These are phyloP conservation scores for Thecophora atra DNA, from an alignment of 2,888 invertebrate species.

Conservation along the genomic window DNA sequence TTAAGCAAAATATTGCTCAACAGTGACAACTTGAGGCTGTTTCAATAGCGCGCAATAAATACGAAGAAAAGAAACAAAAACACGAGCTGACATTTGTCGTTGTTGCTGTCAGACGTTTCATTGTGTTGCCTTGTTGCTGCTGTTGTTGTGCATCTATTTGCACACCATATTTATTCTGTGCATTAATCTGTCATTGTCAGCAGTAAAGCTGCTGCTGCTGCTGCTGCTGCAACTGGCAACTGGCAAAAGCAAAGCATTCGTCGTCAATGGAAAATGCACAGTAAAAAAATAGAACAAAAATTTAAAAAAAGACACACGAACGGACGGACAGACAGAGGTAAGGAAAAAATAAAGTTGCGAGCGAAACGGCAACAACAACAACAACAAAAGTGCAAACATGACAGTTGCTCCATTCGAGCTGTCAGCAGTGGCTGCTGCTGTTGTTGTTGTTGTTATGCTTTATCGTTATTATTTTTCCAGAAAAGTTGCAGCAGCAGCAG, in stretches of 20 bases:
- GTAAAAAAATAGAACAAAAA: not conserved
- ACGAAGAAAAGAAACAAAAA: not conserved
- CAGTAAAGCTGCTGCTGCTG: no score
- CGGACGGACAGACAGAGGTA: not conserved
- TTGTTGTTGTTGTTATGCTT: not conserved
- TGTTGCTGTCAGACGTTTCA: constrained; percentile 23
- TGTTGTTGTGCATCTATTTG: constrained; percentile 15
- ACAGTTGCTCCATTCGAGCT: not conserved
- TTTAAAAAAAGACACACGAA: not conserved
- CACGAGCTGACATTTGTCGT: not conserved
- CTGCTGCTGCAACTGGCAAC: constrained; percentile 18
- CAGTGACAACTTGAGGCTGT: no score
- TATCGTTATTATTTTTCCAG: no score
- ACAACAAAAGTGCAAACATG: not conserved
- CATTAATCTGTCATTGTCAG: constrained; percentile 30
- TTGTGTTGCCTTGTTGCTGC: not conserved
- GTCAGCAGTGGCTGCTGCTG: constrained; percentile 2
- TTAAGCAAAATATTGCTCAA: no score
- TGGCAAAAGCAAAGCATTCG: not conserved
- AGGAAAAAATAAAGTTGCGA: not conserved
- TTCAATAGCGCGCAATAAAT: not conserved
- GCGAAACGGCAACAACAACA: not conserved
- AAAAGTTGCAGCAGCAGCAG: not conserved
- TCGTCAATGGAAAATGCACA: constrained; percentile 2
- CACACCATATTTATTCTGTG: not conserved